phyloP scores from a whole-genome alignment of 2,797 vertebrate genomes.

The Rhinoraja longicauda region DNA sequence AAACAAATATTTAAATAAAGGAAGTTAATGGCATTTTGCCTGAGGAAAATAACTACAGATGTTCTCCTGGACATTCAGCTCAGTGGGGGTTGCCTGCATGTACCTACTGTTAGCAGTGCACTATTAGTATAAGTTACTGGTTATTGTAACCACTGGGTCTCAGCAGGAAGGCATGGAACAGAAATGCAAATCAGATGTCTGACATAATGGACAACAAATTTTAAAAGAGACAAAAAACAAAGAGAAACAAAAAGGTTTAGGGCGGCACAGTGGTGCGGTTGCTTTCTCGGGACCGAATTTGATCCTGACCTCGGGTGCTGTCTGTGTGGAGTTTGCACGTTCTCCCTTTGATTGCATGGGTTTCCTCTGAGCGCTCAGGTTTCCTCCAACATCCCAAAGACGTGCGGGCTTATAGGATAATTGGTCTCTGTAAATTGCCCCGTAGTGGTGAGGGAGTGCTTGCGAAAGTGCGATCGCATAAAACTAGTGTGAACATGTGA shows the following conservation, averaged over 20 bases:
- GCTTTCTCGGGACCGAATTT: no score
- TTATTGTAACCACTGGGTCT: not conserved
- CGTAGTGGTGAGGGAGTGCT: no score
- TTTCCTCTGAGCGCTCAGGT: no score
- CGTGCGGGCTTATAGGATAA: no score
- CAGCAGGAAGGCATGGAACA: not conserved
- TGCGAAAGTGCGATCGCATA: no score
- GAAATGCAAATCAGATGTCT: not conserved
- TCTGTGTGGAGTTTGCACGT: no score
- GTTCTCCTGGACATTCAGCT: not conserved
- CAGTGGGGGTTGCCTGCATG: not conserved
- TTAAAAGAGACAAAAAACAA: not conserved
- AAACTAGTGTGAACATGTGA: no score
- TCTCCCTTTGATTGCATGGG: no score
- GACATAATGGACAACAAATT: not conserved
- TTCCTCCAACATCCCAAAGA: no score
- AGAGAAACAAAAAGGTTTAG: not conserved
- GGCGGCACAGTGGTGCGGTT: no score
- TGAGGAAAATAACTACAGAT: slow-evolving; percentile 11
- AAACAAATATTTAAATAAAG: not conserved
- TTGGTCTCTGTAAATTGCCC: no score
- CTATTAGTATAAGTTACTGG: not conserved
- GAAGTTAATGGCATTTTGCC: not conserved
- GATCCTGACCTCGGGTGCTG: no score
- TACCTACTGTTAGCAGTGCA: not conserved